phyloP scores from a whole-genome alignment of 2,113 vertebrate genomes.

The Notarius quadriscutis region DNA sequence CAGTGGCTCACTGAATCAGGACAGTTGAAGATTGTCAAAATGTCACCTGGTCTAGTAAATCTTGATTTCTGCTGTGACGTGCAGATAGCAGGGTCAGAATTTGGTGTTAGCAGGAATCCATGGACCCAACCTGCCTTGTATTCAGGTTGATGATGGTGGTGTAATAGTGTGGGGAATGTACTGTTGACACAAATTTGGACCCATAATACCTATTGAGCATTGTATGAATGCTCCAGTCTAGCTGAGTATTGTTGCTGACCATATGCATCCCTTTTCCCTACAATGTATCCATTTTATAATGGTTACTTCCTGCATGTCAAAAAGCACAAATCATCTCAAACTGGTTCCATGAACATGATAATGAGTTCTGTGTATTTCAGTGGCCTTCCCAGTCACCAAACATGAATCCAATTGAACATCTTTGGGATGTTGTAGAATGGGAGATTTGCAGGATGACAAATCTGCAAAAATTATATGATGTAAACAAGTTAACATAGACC shows the following conservation, averaged over 20 bases:
- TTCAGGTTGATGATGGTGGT: neutral
- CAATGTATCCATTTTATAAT: neutral
- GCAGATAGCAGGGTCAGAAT: no score
- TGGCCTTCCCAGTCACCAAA: neutral
- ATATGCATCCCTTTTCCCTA: neutral
- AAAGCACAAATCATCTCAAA: no score
- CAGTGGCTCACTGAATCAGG: no score
- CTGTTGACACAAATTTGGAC: neutral
- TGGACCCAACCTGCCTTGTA: neutral
- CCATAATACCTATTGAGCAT: neutral
- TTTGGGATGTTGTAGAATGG: neutral
- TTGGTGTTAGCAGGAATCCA: no score
- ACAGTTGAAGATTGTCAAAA: no score
- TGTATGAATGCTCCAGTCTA: neutral
- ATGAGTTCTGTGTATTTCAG: no score
- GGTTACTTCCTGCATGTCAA: neutral
- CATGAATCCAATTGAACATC: neutral
- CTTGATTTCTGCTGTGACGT: no score
- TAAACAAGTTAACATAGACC: neutral
- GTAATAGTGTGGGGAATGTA: no score
- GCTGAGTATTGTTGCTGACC: neutral
- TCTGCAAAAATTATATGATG: neutral
- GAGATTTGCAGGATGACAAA: neutral
- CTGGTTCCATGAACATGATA: no score
- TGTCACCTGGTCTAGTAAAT: no score